Evolutionary conservation across 1,140 invertebrate species (phyloP), one percentile per base, ranked within the genome.

Genomic region (Diprion similis): DNA sequence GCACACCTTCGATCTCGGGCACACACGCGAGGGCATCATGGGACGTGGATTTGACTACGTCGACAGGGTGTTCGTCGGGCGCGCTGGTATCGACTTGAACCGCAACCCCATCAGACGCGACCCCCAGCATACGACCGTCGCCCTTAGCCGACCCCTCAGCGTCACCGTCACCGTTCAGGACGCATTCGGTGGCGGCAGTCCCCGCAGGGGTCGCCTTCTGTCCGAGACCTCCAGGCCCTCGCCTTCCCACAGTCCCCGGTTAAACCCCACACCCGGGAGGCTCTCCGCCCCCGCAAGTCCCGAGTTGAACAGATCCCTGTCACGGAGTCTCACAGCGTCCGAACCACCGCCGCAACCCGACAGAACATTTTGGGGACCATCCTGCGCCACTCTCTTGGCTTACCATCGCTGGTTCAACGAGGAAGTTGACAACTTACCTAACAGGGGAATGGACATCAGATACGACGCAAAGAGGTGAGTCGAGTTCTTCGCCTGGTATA

Each of bases 1-100:
- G 13, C 97, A 99, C 84, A 97, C 95, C 1, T 97, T 99, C 85
- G 96, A 98, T 87, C 90, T 99, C 48, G 97, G 96, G 0, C 97
- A 99, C 84, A 95, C 96, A 0, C 90, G 92, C 77, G 91, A 94
- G 77, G 97, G 97, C 9, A 95, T 99, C 67, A 99, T 99, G 97
- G 95, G 95, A 15, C 90, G 95, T 80, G 97, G 96, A 15, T 98
- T 98, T 86, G 96, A 98, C 86, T 94, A 97, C 82, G 92, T 94
- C 66, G 93, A 93, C 88, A 91, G 91, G 80, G 94, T 94, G 73
- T 95, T 93, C 80, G 88, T 92, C n/a, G 89, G 86, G 0, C 81
- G 77, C 2, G 82, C 82, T 2, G 82, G 84, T 1, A 85, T 86
- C n/a, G 85, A 87, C 67, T 79, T 78, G 3, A 88, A 88, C 74